phyloP scores from a whole-genome alignment of 2,888 invertebrate species.

The Melipona beecheii region DNA sequence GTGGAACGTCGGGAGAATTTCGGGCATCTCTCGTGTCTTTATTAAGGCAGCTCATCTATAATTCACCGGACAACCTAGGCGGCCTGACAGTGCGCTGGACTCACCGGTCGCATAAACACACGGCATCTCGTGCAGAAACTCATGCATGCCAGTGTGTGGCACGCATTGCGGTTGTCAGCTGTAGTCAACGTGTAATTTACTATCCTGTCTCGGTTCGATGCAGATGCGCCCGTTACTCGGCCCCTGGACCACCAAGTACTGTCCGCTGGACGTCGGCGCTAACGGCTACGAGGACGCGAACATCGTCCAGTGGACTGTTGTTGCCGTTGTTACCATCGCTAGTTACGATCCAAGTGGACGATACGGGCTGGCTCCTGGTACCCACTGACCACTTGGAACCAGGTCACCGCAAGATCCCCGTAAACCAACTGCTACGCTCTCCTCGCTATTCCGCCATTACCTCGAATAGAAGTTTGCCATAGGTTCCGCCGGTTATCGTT shows the following conservation, averaged over 20 bases:
- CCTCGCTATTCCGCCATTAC: constrained; percentile 34
- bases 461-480: constrained; percentile 28
- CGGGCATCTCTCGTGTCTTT: constrained; percentile 69
- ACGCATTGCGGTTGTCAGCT: constrained; percentile 81
- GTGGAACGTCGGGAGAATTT: constrained; percentile 71
- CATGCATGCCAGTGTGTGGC: constrained; percentile 64
- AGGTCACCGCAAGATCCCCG: constrained; percentile 70
- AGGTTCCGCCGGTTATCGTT: background rate
- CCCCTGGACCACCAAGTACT: constrained; percentile 54
- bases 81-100: constrained; percentile 70
- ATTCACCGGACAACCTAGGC: constrained; percentile 66
- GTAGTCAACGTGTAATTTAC: constrained; percentile 82
- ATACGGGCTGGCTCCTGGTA: constrained; percentile 44
- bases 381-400: constrained; percentile 64
- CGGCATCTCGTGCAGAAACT: constrained; percentile 68
- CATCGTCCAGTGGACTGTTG: constrained; percentile 52
- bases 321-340: constrained; percentile 56
- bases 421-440: constrained; percentile 69
- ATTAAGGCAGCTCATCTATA: constrained; percentile 73
- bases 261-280: constrained; percentile 53
- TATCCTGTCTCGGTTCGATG: constrained; percentile 70
- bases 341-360: constrained; percentile 66
- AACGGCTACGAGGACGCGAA: constrained; percentile 48
- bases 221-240: constrained; percentile 69
- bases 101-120: constrained; percentile 73